phyloP scores from a whole-genome alignment of 2,888 invertebrate species.

The Drosophila setosimentum region DNA sequence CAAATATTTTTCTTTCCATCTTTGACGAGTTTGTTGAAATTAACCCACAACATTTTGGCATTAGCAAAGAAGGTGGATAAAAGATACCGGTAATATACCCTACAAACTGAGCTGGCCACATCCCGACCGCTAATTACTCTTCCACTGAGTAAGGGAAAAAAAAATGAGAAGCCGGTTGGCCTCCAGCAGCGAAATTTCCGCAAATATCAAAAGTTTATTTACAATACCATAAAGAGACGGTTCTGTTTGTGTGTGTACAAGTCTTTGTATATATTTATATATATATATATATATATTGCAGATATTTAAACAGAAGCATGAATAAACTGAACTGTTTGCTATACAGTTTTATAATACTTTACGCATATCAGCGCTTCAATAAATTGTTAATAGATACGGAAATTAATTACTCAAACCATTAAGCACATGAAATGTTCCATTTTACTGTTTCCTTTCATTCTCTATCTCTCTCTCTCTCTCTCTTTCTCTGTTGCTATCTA shows the following conservation, averaged over 20 bases:
- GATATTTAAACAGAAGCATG: conserved; percentile 5
- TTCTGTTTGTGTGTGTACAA: background rate
- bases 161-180: background rate
- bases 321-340: conserved; percentile 46
- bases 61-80: conserved; percentile 2
- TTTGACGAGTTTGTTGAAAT: background rate
- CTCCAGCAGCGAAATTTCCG: conserved; percentile 9
- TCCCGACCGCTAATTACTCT: background rate
- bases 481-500: background rate
- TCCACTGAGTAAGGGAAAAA: background rate
- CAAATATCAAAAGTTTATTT: conserved; percentile 33
- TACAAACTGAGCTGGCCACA: background rate
- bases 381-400: conserved; percentile 28
- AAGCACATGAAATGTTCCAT: conserved; percentile 38
- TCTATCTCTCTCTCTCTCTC: background rate
- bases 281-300: background rate
- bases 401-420: conserved; percentile 40
- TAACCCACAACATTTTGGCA: background rate
- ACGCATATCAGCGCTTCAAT: conserved; percentile 27
- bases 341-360: conserved; percentile 23
- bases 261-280: background rate
- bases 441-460: background rate
- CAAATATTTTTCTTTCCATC: background rate
- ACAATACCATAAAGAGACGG: background rate
- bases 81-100: background rate